Conservation (phyloP, 2,888 invertebrate genomes). For the Nemotelus pantherinus region DNA sequence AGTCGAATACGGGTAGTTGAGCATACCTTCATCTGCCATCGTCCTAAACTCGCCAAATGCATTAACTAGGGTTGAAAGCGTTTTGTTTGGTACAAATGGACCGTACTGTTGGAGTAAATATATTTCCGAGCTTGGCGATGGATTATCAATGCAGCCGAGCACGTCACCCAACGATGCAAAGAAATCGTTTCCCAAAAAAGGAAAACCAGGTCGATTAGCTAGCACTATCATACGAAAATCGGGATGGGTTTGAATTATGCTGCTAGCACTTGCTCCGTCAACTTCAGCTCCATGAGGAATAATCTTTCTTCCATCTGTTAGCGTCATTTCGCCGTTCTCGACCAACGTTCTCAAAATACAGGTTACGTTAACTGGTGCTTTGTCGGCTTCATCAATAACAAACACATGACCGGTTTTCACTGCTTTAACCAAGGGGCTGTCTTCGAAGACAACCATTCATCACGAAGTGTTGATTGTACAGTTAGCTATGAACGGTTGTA, state of each 20-base stretch:
- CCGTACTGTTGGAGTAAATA: conserved; percentile 88
- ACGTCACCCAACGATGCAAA: conserved; percentile 90
- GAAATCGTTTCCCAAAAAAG: conserved; percentile 96
- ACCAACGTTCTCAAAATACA: conserved; percentile 95
- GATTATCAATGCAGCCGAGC: conserved; percentile 97
- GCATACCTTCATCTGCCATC: conserved; percentile 91
- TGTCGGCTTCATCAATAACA: conserved; percentile 97
- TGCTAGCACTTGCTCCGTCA: conserved; percentile 61
- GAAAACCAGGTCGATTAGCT: conserved; percentile 97
- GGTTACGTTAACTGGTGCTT: conserved; percentile 96
- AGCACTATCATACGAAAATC: conserved; percentile 93
- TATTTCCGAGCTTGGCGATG: conserved; percentile 87
- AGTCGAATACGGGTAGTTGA: conserved; percentile 97
- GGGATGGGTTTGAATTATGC: conserved; percentile 84
- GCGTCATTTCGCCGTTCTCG: conserved; percentile 93
- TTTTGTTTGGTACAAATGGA: conserved; percentile 80
- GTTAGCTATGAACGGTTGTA: conserved; percentile 96
- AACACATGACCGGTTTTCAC: conserved; percentile 89
- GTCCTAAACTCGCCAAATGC: conserved; percentile 87
- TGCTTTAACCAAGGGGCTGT: conserved; percentile 92
- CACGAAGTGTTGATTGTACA: conserved; percentile 87
- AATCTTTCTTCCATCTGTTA: conserved; percentile 93
- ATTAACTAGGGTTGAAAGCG: conserved; percentile 80
- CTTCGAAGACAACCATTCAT: conserved; percentile 90
- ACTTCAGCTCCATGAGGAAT: conserved; percentile 68